Base-by-base conservation (phyloP, 1,140 invertebrate genomes). In the Drosophila repleta region DNA sequence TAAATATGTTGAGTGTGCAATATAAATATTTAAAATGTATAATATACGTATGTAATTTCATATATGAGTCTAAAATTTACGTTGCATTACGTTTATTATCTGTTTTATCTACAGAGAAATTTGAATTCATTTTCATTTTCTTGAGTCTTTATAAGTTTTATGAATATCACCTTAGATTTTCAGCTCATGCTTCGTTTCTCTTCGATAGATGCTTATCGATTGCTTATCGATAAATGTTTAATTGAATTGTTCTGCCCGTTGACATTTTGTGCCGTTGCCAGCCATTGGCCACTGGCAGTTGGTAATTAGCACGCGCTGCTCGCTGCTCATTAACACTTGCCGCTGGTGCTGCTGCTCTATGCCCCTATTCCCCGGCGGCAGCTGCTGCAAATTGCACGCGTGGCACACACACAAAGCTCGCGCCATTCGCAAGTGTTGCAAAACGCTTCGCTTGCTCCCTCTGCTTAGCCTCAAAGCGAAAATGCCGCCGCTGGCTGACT, bases 221-320 rank as follows among this genome's bases (percentile, higher is more conserved):
- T 51, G 24, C 32, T 32, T 4, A 32, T 45, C 55, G 39, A 55
- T 24, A 15, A n/a, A n/a, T 5, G 24, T 24, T 3, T 39, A n/a
- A 58, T 26, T 41, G 39, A 24, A 57, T 26, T 57, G 15, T 45
- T 45, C 4, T 41, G 53, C 20, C 35, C 10, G 15, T 55, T 41
- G 64, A 60, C 46, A 51, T 68, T 52, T 45, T 37, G 24, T 11
- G 32, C 46, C 13, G 41, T 8, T 37, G 35, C 17, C 11, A 32
- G 39, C 55, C 64, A 58, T 58, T 66, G 49, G 53, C 62, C 56
- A 57, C 20, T 48, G 21, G 74, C 77, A 79, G 10, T 64, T 66
- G 58, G 69, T 81, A 87, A 84, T 84, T 84, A 84, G 85, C 81
- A 84, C 74, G 69, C 60, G 76, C 49, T 41, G 26, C 63, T 39